Base-by-base conservation (phyloP, 2,888 invertebrate genomes). In the Drosophila birchii region DNA sequence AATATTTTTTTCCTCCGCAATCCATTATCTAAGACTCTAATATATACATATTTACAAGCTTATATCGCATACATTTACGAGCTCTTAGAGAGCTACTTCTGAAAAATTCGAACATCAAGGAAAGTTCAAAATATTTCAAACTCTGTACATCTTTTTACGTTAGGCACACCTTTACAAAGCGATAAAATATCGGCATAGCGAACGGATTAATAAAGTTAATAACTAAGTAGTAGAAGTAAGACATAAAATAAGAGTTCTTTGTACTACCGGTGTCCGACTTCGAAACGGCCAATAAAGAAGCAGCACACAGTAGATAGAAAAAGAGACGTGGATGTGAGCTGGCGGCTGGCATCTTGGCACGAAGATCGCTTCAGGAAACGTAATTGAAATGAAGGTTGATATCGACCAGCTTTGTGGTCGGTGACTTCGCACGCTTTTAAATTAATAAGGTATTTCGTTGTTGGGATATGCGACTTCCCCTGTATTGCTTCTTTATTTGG, bases 251-350 rank as follows among this genome's bases (percentile, higher is more conserved):
- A 39, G 87, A 77, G 85, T 86, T 86, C 85, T 89, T 86, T 86
- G 89, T 86, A 90, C 83, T 89, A 91, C 91, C 91, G 78, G 90
- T 79, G 78, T 91, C 91, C 60, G 91, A 87, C 70, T 86, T 88
- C 43, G 88, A 85, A 53, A 91, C 89, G 47, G 91, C 91, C 74
- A 91, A 57, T 26, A 91, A 77, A 20, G 91, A 91, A 55, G 89
- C 89, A 54, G 85, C 89, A 60, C 91, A 91, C 49, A 91, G 76
- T 62, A 91, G 62, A 64, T 91, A 91, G 78, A 91, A 91, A 71
- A 91, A 78, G 54, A 90, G 72, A 34, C 91, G 91, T 64, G 91
- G 89, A 76, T 89, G 89, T 41, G 87, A 86, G 55, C 88, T 89
- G 39, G 86, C 77, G 20, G 82, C 75, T 36, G 86, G 86, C 89